Evolutionary conservation across 2,888 invertebrate species (phyloP).

Genomic region (Odontocolon sp.): DNA sequence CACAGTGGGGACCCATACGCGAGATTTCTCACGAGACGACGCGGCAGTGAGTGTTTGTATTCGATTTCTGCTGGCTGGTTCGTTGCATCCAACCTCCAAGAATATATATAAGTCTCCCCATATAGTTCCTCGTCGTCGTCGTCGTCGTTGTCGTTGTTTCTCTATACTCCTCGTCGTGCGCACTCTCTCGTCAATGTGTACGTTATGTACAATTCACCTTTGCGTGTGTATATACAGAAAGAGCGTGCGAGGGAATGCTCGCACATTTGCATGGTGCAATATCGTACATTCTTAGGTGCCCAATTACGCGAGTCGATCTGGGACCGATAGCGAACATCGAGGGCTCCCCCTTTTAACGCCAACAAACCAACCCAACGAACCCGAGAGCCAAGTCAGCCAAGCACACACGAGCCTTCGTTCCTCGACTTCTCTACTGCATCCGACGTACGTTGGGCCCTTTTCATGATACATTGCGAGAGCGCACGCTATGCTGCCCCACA

Average conservation of each 20-base stretch:
- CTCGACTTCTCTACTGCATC: slow-evolving; percentile 60
- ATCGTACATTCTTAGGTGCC: slow-evolving; percentile 80
- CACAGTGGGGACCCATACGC: neutral
- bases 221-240: neutral
- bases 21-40: slow-evolving; percentile 16
- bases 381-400: neutral
- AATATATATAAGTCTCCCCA: too few relatives aligned
- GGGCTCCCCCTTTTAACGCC: slow-evolving; percentile 11
- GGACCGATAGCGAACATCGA: slow-evolving; percentile 71
- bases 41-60: slow-evolving; percentile 6
- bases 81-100: neutral
- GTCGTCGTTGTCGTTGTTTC: neutral
- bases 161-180: neutral
- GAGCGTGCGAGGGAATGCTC: slow-evolving; percentile 63
- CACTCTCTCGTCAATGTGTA: neutral
- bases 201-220: slow-evolving; percentile 4
- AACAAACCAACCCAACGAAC: slow-evolving; percentile 3
- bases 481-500: slow-evolving; percentile 72
- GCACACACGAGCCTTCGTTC: slow-evolving; percentile 1
- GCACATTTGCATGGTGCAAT: slow-evolving; percentile 80
- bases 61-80: neutral
- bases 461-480: slow-evolving; percentile 74
- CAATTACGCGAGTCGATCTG: slow-evolving; percentile 80
- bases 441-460: slow-evolving; percentile 66
- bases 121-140: too few relatives aligned